phyloP scores from a whole-genome alignment of 2,113 vertebrate species.

The Phrynosoma platyrhinos region DNA sequence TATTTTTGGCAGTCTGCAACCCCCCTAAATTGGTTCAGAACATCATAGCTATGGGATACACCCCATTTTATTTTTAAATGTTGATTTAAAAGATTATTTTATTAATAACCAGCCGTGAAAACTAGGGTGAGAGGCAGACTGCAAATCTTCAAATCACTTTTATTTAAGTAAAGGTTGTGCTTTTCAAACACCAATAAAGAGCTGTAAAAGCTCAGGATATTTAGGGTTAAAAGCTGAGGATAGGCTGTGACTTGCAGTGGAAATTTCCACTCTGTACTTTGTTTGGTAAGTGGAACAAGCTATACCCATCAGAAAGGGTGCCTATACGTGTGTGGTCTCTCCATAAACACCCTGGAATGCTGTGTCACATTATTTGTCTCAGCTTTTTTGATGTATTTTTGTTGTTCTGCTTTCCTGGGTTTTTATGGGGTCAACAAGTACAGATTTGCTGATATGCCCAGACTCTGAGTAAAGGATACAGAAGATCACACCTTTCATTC shows the following conservation, averaged over 20 bases:
- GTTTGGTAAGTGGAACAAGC: slow-evolving; percentile 60
- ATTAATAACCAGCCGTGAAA: slow-evolving; percentile 26
- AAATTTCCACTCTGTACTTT: slow-evolving; percentile 77
- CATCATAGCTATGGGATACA: not conserved
- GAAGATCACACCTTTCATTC: not conserved
- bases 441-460: not conserved
- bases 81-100: not conserved
- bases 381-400: slow-evolving; percentile 40
- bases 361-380: slow-evolving; percentile 56
- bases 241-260: slow-evolving; percentile 67
- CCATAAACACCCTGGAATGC: slow-evolving; percentile 64
- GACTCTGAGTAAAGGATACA: slow-evolving; percentile 8
- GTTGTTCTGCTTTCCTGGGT: slow-evolving; percentile 32
- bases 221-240: slow-evolving; percentile 70
- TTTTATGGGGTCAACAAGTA: slow-evolving; percentile 39
- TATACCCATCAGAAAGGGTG: slow-evolving; percentile 23
- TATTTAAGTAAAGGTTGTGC: slow-evolving; percentile 57
- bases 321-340: slow-evolving; percentile 43
- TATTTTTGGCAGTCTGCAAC: too few species aligned
- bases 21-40: not conserved
- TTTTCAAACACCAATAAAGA: slow-evolving; percentile 59
- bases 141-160: slow-evolving; percentile 55
- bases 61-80: not conserved
- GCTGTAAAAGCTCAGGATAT: slow-evolving; percentile 59
- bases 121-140: slow-evolving; percentile 18